Base-by-base conservation (phyloP, 1,140 invertebrate genomes). In the Palaemon carinicauda region DNA sequence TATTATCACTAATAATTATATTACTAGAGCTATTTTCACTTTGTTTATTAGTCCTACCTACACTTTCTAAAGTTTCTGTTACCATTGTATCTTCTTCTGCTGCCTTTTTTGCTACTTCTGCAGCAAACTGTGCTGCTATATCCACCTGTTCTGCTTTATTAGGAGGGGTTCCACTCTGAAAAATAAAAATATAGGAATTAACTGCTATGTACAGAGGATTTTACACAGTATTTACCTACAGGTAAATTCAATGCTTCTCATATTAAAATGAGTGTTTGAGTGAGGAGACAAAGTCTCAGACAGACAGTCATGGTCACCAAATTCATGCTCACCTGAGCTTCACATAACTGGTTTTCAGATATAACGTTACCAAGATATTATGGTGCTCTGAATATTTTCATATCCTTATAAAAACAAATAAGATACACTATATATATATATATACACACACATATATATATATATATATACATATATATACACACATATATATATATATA, bases 1-100 rank as follows among this genome's bases (percentile, higher is more conserved):
- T 86, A 86, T 78, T 86, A 86, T 80, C 84, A 86, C 84, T 86
- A 86, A 80, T 74, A 71, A 80, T 86, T 71, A 86, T 78, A 69
- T 54, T 71, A 86, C 84, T 86, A 86, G 84, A 80, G 84, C 84
- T 86, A 86, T 54, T 41, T 51, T 86, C 84, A 86, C 84, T 80
- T 86, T 60, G 84, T 86, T 86, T 86, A 80, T 86, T 86, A 86
- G 84, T 86, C 84, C 84, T 86, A 69, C 71, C 84, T 85, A 85
- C 50, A 56, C 53, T n/a, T 24, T 80, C 84, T 80, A 74, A 17
- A 24, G 65, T 71, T 31, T 86, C 84, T 80, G 73, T 86, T 71
- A 80, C 84, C 56, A 80, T 80, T 52, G n/a, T 27, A 69, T 86
- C 84, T 69, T 86, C 80, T 86, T 86, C 84, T 33, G 84, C 84